These are phyloP conservation scores for Lithophane socia DNA, from an alignment of 2,888 invertebrate species.

Conservation along the genomic window DNA sequence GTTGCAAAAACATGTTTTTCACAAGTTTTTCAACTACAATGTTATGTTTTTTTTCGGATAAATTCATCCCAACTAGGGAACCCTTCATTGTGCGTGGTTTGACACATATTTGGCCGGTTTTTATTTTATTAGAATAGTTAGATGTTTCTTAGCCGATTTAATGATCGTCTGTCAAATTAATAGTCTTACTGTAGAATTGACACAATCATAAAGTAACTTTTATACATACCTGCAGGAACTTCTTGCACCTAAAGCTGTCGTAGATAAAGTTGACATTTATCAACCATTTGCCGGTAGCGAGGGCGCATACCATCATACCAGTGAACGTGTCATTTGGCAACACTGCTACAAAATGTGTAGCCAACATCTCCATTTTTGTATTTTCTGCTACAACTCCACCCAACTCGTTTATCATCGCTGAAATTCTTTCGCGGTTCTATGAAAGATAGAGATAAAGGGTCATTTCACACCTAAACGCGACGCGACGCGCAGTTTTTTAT, in stretches of 20 bases:
- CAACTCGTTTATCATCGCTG: constrained; percentile 85
- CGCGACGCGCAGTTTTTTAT: too few species aligned
- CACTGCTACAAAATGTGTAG: constrained; percentile 85
- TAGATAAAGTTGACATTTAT: constrained; percentile 84
- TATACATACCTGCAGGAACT: constrained; percentile 81
- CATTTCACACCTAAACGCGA: too few species aligned
- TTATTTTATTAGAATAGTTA: too few species aligned
- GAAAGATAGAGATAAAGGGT: neutral
- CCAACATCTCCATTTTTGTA: constrained; percentile 89
- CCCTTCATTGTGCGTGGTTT: too few species aligned
- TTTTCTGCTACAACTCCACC: constrained; percentile 88
- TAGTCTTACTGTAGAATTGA: neutral
- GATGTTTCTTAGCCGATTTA: neutral
- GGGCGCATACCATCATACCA: constrained; percentile 88
- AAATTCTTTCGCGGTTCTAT: constrained; percentile 84
- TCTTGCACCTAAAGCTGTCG: constrained; percentile 87
- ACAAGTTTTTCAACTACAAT: too few species aligned
- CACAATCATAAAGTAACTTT: neutral
- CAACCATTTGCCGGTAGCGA: constrained; percentile 87
- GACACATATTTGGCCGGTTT: too few species aligned
- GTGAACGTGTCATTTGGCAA: constrained; percentile 85
- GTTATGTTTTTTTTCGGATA: too few species aligned
- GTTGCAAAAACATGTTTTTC: too few species aligned
- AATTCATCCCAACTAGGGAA: too few species aligned
- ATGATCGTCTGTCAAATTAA: neutral